Evolutionary conservation across 2,888 invertebrate genomes (phyloP).

Genomic region (Noctua pronuba): DNA sequence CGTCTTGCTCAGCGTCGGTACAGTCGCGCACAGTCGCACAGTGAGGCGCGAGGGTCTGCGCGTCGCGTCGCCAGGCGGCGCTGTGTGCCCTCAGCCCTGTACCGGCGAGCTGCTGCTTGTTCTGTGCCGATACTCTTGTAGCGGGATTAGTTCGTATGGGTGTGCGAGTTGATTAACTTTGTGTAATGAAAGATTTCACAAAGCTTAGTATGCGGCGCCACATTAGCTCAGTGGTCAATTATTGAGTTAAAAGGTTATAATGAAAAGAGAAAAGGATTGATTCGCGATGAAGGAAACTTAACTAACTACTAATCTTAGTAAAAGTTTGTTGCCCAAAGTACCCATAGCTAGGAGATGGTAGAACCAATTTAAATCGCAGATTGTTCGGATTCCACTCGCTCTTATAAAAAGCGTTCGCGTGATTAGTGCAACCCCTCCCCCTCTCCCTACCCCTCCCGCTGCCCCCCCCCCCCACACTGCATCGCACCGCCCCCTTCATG

Average conservation of each 20-base stretch:
- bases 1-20: too few relatives aligned
- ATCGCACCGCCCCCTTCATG: not conserved
- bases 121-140: slow-evolving; percentile 16
- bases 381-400: not conserved
- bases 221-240: not conserved
- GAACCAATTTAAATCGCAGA: slow-evolving; percentile 25
- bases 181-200: slow-evolving; percentile 8
- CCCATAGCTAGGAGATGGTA: not conserved
- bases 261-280: not conserved
- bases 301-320: not conserved
- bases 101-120: slow-evolving; percentile 3
- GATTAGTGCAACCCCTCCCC: slow-evolving; percentile 6
- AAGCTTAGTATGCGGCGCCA: not conserved
- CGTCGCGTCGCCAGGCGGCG: not conserved
- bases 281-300: not conserved
- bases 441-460: too few relatives aligned
- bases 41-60: too few relatives aligned
- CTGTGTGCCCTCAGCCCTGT: slow-evolving; percentile 14
- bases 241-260: not conserved
- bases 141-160: slow-evolving; percentile 1
- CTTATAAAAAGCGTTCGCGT: slow-evolving; percentile 1
- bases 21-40: too few relatives aligned
- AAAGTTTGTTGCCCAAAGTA: not conserved
- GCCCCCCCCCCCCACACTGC: not conserved
- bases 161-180: not conserved